Evolutionary conservation across 2,888 invertebrate species (phyloP).

Genomic region (Catonia carolina): DNA sequence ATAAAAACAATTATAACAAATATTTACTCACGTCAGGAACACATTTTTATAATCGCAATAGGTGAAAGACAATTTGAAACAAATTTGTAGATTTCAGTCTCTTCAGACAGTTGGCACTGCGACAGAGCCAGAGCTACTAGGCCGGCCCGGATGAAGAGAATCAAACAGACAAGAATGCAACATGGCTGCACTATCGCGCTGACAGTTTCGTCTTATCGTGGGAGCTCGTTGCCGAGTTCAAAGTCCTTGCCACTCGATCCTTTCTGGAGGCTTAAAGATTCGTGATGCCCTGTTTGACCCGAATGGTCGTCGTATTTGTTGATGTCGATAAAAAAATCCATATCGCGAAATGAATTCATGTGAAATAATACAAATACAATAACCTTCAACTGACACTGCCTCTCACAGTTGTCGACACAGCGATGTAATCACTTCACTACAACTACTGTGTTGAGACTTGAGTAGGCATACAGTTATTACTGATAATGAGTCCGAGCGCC

Average conservation of each 20-base stretch:
- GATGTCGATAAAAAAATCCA: background rate
- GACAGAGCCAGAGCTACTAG: conserved; percentile 2
- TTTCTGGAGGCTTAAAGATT: conserved; percentile 13
- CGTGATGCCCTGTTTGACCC: conserved; percentile 5
- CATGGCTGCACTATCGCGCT: conserved; percentile 14
- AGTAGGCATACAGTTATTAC: too few relatives aligned
- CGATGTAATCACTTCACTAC: too few relatives aligned
- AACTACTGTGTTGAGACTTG: too few relatives aligned
- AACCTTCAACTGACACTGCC: conserved; percentile 9
- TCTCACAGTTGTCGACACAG: background rate
- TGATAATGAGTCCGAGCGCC: too few relatives aligned
- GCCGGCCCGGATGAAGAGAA: background rate
- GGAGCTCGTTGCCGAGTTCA: conserved; percentile 21
- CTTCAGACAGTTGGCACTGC: conserved; percentile 12
- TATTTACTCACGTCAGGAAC: too few relatives aligned
- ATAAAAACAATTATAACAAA: too few relatives aligned
- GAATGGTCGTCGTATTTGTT: background rate
- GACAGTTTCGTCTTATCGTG: conserved; percentile 18
- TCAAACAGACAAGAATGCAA: conserved; percentile 15
- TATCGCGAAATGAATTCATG: background rate
- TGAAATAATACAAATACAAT: background rate
- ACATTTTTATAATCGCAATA: too few relatives aligned
- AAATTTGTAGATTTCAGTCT: background rate
- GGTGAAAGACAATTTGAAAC: too few relatives aligned
- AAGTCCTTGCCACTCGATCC: conserved; percentile 18